Evolutionary conservation across 2,888 invertebrate species (phyloP).

Genomic region (Gnatocerus cornutus): DNA sequence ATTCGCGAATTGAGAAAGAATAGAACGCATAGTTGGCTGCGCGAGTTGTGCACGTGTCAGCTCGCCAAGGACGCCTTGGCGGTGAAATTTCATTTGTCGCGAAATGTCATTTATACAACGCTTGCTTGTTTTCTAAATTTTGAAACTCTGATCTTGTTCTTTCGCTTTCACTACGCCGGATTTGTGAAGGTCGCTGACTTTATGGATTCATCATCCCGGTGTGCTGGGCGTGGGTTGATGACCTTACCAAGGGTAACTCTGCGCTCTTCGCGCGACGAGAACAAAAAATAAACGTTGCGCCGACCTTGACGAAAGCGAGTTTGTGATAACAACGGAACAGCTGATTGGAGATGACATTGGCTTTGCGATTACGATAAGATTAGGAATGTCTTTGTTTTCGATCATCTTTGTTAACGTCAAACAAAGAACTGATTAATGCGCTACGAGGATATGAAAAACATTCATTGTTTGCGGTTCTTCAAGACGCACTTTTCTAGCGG

Average conservation of each 20-base stretch:
- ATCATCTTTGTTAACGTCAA: slow-evolving; percentile 8
- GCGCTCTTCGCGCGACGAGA: slow-evolving; percentile 54
- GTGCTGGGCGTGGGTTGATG: slow-evolving; percentile 62
- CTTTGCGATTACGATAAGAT: slow-evolving; percentile 3
- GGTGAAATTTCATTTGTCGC: slow-evolving; percentile 28
- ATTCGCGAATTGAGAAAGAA: slow-evolving; percentile 13
- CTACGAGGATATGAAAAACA: neutral
- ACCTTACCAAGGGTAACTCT: slow-evolving; percentile 66
- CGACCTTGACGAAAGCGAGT: slow-evolving; percentile 8
- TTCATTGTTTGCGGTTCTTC: neutral
- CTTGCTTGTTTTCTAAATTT: slow-evolving; percentile 20
- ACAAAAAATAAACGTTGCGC: slow-evolving; percentile 14
- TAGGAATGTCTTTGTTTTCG: slow-evolving; percentile 19
- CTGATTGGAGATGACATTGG: slow-evolving; percentile 40
- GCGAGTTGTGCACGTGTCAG: slow-evolving; percentile 33
- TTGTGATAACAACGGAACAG: slow-evolving; percentile 32
- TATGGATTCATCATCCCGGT: slow-evolving; percentile 61
- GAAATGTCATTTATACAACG: slow-evolving; percentile 29
- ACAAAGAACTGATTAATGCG: slow-evolving; percentile 24
- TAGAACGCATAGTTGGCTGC: slow-evolving; percentile 11
- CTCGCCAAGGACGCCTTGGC: slow-evolving; percentile 27
- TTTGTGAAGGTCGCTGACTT: slow-evolving; percentile 61
- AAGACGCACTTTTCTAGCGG: neutral
- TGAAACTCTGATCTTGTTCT: slow-evolving; percentile 35
- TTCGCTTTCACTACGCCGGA: slow-evolving; percentile 59